Evolutionary conservation across 35 echinoderm and acorn worm species (phyloP).

Genomic region (Chiridota heheva): DNA sequence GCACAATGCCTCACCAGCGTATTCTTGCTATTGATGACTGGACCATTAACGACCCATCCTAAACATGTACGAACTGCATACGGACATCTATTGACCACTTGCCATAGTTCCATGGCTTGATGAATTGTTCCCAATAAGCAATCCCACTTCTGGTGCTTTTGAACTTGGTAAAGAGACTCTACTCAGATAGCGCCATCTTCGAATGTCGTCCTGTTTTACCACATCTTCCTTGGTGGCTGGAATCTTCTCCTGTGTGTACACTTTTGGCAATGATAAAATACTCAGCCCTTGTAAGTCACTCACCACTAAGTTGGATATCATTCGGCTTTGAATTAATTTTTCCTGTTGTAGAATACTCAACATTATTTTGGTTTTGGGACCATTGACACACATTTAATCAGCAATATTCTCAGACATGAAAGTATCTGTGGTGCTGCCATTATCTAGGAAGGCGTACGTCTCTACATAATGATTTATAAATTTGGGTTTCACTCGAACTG

Average conservation of each 20-base stretch:
- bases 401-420: conserved; percentile 18
- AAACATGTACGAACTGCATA: conserved; percentile 36
- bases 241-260: conserved; percentile 21
- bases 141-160: conserved; percentile 48
- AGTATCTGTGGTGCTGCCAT: conserved; percentile 24
- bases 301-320: conserved; percentile 16
- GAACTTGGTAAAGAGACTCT: conserved; percentile 28
- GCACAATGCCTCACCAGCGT: not conserved
- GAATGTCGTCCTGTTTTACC: conserved; percentile 25
- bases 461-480: conserved; percentile 7
- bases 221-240: conserved; percentile 48
- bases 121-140: conserved; percentile 66
- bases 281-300: conserved; percentile 15
- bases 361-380: conserved; percentile 35
- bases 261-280: conserved; percentile 11
- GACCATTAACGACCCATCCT: conserved; percentile 47
- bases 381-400: conserved; percentile 1
- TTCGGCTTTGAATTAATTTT: not conserved
- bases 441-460: conserved; percentile 55
- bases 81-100: conserved; percentile 53
- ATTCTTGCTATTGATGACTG: conserved; percentile 7
- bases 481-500: conserved; percentile 33
- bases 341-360: conserved; percentile 8
- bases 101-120: conserved; percentile 50
- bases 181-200: conserved; percentile 30